phyloP scores from a whole-genome alignment of 2,797 vertebrate species.

The Austrolebias charrua region DNA sequence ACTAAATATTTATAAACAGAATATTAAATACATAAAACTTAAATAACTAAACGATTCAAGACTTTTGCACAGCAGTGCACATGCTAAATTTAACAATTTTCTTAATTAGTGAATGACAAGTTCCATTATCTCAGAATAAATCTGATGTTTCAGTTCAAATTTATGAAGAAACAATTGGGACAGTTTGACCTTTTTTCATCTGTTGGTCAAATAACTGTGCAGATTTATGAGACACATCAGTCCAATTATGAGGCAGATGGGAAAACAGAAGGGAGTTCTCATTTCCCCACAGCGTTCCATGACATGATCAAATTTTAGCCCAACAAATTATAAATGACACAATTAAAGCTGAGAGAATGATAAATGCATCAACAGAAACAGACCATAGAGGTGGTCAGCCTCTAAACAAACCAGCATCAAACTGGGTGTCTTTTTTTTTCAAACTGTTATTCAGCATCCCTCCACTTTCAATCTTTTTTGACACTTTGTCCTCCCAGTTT shows the following conservation, averaged over 20 bases:
- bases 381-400: background rate
- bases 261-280: background rate
- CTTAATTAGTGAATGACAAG: background rate
- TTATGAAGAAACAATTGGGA: background rate
- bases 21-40: too few species aligned
- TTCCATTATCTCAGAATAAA: background rate
- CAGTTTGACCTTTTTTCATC: background rate
- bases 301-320: background rate
- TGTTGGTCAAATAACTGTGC: background rate
- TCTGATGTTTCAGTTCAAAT: background rate
- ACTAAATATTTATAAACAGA: too few species aligned
- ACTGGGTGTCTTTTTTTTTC: background rate
- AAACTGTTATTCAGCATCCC: background rate
- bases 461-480: background rate
- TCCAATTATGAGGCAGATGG: background rate
- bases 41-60: too few species aligned
- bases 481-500: slow-evolving; percentile 5
- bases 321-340: background rate
- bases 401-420: background rate
- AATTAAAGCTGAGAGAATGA: background rate
- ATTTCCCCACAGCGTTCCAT: background rate
- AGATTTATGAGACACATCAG: background rate
- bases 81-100: too few species aligned
- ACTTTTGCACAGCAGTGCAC: too few species aligned
- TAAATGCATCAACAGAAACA: background rate